Conservation (phyloP, 1,140 invertebrate species). For the Latrodectus geometricus region DNA sequence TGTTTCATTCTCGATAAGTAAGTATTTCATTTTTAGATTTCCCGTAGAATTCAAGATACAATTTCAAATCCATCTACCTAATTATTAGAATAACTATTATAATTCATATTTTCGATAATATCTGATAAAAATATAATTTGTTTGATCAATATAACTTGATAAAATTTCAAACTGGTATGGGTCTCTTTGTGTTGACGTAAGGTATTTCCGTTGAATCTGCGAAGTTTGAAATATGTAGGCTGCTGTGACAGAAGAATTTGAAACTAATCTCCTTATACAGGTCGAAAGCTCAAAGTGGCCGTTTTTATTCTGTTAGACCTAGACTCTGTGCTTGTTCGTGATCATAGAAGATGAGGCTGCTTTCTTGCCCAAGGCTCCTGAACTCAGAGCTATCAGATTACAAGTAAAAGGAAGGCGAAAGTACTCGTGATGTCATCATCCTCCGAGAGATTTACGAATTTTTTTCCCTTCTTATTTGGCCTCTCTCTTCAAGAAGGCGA, state of each 20-base stretch:
- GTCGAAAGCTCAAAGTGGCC: neutral
- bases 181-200: too few relatives aligned
- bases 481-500: slow-evolving; percentile 1
- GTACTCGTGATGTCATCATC: slow-evolving; percentile 23
- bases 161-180: too few relatives aligned
- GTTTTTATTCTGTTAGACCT: neutral
- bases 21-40: too few relatives aligned
- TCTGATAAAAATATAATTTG: too few relatives aligned
- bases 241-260: neutral
- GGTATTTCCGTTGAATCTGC: too few relatives aligned
- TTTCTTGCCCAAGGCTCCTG: neutral
- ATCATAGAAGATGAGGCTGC: neutral
- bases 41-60: too few relatives aligned
- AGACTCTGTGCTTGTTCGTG: too few relatives aligned
- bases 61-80: too few relatives aligned
- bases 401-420: neutral
- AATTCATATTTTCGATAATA: too few relatives aligned
- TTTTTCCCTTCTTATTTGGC: neutral
- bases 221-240: neutral
- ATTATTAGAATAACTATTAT: too few relatives aligned
- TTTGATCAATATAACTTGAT: too few relatives aligned
- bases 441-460: slow-evolving; percentile 9
- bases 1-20: too few relatives aligned
- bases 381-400: slow-evolving; percentile 20
- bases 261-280: neutral